Evolutionary conservation across 2,888 invertebrate genomes (phyloP).

Genomic region (Plebejus argus): DNA sequence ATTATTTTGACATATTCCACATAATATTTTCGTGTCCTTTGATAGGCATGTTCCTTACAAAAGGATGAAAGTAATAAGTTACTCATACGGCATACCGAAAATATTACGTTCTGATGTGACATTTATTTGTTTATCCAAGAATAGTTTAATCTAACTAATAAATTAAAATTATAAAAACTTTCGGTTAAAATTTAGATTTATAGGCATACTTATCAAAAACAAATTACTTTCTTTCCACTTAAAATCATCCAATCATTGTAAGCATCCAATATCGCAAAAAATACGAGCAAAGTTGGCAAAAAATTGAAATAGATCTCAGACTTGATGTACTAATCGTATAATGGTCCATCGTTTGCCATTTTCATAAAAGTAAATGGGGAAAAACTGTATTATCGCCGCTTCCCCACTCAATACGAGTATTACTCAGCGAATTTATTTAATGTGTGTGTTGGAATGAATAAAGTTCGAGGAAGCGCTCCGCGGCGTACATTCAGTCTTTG

Average conservation of each 20-base stretch:
- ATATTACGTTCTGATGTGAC: neutral
- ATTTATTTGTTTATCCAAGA: neutral
- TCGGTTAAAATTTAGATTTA: neutral
- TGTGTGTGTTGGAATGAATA: constrained; percentile 33
- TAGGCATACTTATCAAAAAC: neutral
- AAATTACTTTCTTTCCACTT: too few species aligned
- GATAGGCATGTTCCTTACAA: neutral
- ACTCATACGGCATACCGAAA: neutral
- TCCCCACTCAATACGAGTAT: constrained; percentile 16
- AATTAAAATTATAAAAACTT: too few species aligned
- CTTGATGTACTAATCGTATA: constrained; percentile 25
- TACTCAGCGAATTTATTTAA: constrained; percentile 30
- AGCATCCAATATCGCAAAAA: neutral
- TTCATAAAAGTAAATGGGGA: constrained; percentile 27
- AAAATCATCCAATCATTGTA: neutral
- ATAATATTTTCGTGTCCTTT: neutral
- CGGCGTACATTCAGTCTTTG: constrained; percentile 42
- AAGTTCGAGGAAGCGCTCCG: constrained; percentile 30
- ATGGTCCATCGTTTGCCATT: constrained; percentile 25
- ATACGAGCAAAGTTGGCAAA: neutral
- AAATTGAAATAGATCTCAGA: neutral
- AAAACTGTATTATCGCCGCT: constrained; percentile 17
- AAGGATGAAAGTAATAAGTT: neutral
- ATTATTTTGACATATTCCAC: neutral
- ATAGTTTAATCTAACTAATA: too few species aligned